Conservation (phyloP, 2,797 vertebrate species). For the Aldrovandia affinis region DNA sequence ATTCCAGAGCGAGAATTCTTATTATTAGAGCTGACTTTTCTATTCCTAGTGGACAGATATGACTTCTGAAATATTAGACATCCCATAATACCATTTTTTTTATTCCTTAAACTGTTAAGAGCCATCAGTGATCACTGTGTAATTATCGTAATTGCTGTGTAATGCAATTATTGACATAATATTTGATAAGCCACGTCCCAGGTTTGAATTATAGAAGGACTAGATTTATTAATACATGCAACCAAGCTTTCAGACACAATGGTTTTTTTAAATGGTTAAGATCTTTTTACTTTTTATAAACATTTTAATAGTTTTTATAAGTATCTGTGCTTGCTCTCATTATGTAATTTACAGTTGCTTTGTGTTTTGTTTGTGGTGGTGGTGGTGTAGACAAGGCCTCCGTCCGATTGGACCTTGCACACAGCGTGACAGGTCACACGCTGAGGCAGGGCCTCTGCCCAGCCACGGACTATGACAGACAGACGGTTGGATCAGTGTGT, state of each 20-base stretch:
- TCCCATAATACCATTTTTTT: background rate
- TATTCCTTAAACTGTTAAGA: background rate
- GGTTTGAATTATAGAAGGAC: no score
- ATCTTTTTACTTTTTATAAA: no score
- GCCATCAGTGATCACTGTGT: background rate
- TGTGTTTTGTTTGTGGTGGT: no score
- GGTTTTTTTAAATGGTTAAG: no score
- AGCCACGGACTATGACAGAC: background rate
- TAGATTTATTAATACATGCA: no score
- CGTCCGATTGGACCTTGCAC: background rate
- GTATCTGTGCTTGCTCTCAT: no score
- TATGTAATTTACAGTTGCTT: no score
- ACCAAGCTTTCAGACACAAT: no score
- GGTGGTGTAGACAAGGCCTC: background rate
- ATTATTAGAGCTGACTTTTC: background rate
- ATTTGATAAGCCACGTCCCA: conserved; percentile 39
- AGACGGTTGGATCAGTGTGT: conserved; percentile 71
- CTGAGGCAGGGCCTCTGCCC: no score
- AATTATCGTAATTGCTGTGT: background rate
- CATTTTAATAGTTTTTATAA: no score
- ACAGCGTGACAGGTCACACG: background rate
- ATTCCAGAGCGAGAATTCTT: background rate
- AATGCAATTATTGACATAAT: no score
- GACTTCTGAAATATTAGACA: background rate
- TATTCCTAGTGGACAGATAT: background rate